Evolutionary conservation across 2,888 invertebrate genomes (phyloP).

Genomic region (Mesorhabditis belari): DNA sequence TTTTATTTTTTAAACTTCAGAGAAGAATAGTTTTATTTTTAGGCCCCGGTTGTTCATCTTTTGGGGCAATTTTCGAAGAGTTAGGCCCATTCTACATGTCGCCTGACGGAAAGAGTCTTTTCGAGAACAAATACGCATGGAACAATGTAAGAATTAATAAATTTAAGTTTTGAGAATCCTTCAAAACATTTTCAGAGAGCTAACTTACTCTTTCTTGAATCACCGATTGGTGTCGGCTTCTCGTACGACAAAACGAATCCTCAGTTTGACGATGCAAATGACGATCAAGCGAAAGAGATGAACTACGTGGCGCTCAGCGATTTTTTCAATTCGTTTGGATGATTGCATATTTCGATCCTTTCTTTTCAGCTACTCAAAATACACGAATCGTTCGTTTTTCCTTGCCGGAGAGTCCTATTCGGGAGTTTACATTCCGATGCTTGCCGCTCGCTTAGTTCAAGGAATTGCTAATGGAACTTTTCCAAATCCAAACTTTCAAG

Average conservation of each 20-base stretch:
- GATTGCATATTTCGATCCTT: too few species aligned
- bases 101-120: constrained; percentile 40
- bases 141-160: constrained; percentile 42
- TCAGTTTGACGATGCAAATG: constrained; percentile 24
- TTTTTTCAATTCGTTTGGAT: constrained; percentile 57
- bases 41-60: constrained; percentile 52
- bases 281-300: constrained; percentile 45
- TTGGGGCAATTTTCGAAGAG: constrained; percentile 34
- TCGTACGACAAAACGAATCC: constrained; percentile 44
- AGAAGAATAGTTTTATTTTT: too few species aligned
- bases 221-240: constrained; percentile 54
- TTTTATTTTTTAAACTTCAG: too few species aligned
- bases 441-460: constrained; percentile 50
- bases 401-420: constrained; percentile 58
- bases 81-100: constrained; percentile 56
- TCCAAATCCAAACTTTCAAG: constrained; percentile 38
- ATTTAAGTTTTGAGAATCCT: neutral
- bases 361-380: constrained; percentile 54
- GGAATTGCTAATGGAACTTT: constrained; percentile 33
- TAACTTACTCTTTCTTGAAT: constrained; percentile 59
- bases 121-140: constrained; percentile 51
- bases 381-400: constrained; percentile 55
- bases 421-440: constrained; percentile 42
- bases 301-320: constrained; percentile 57
- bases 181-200: constrained; percentile 52